phyloP scores from a whole-genome alignment of 2,888 invertebrate genomes.

The Phortica magna region DNA sequence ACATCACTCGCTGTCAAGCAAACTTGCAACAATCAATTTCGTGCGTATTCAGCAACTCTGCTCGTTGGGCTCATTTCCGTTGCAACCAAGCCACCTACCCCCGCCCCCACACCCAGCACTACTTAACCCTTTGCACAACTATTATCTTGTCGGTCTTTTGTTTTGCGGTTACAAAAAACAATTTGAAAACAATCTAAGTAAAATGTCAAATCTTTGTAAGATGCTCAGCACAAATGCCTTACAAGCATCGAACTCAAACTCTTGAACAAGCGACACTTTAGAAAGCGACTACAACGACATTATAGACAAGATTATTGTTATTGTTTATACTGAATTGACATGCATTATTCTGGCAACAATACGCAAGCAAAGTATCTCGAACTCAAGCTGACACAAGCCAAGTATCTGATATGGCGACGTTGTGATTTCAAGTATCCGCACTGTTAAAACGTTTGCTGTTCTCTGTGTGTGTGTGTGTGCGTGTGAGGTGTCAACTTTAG shows the following conservation, averaged over 20 bases:
- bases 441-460: background rate
- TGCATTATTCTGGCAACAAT: slow-evolving; percentile 28
- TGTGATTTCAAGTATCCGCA: slow-evolving; percentile 14
- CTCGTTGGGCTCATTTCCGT: background rate
- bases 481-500: slow-evolving; percentile 33
- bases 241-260: background rate
- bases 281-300: background rate
- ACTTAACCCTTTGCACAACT: background rate
- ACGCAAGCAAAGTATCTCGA: background rate
- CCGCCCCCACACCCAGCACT: no score
- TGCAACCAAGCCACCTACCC: no score
- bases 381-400: slow-evolving; percentile 6
- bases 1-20: background rate
- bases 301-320: slow-evolving; percentile 30
- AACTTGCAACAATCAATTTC: slow-evolving; percentile 8
- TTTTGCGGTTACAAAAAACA: slow-evolving; percentile 28
- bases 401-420: background rate
- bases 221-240: background rate
- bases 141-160: slow-evolving; percentile 14
- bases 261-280: background rate
- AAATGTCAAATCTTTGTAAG: slow-evolving; percentile 14
- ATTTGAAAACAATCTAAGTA: slow-evolving; percentile 28
- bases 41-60: background rate
- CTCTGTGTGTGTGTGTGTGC: slow-evolving; percentile 4
- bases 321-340: slow-evolving; percentile 31